Evolutionary conservation across 2,797 vertebrate species (phyloP), one percentile per base, ranked within the genome.

Genomic region (Jordanella pulchra): DNA sequence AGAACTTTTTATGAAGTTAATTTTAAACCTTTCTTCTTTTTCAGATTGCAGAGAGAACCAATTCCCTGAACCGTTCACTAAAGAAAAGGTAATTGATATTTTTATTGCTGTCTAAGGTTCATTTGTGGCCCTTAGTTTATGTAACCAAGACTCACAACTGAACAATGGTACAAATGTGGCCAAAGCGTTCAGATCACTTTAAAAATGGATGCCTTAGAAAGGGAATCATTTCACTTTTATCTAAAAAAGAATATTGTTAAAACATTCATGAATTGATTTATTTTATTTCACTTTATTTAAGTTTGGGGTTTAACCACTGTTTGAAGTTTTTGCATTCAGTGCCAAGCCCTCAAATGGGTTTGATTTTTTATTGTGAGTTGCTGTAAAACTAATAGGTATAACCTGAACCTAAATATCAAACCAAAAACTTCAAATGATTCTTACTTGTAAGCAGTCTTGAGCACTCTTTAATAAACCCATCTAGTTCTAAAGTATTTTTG

Each of bases 31-130:
- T 66, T 70, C 12, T 53, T 86, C 61, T 65, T 14, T 84, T 90
- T 13, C 86, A 99, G 97, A 95, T 99, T 84, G 92, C 93, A 0
- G 95, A 97, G 84, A 94, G 95, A 78, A 97, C 96, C 0, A 96
- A 97, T 87, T 97, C 93, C 0, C 91, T 98, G 92, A 96, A 93
- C 87, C 95, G 95, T 67, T 97, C 96, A 0, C 92, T 98, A 86
- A 89, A 97, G 92, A 97, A 97, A 91, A 98, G 97, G 97, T 99
- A 69, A 81, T 27, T 3, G 17, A 27, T 2, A 55, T 12, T 12
- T 47, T 30, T 3, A 27, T 23, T 60, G 15, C 25, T 15, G 55
- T 14, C 28, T 7, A 7, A 17, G 55, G 28, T 27, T 30, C 9
- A 6, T 58, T 58, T 32, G 55, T 1, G 17, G 55, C 6, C 28